Base-by-base conservation (phyloP, 2,888 invertebrate genomes). In the Blastobasis adustella region DNA sequence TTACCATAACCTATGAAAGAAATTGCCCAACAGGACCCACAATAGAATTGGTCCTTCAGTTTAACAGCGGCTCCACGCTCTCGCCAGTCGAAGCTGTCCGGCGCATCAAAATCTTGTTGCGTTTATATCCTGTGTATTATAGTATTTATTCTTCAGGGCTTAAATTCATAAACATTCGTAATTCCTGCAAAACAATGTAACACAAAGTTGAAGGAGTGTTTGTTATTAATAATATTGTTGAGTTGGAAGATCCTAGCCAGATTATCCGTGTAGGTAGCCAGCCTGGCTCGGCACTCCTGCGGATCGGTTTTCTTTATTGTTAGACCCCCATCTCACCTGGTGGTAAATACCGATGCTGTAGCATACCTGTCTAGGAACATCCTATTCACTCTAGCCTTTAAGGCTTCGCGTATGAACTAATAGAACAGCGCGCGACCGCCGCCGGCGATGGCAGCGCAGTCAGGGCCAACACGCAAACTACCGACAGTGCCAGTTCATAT, bases 21-120 rank as follows among this genome's bases (percentile, higher is more conserved):
- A 6, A 48, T 41, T 23, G 48, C 48, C 48, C 48, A 48, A 41
- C 48, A 42, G 10, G 48, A 48, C n/a, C 48, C 48, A 42, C 48
- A 48, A 7, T 1, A 0, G 37, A 10, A 10, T 10, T 48, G 48
- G 9, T 48, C 36, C 9, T 48, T 48, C 2, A 42, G 10, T 8
- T 23, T 10, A 5, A 23, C 41, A 1, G 41, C n/a, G 2, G 36
- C 48, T 4, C 42, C 37, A 5, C 41, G 6, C 4, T 48, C 9
- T 8, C 48, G 23, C 42, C 48, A 48, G n/a, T 48, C 48, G n/a
- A 48, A 48, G 37, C 10, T 10, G 0, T 37, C 44, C 7, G 7
- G 39, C 38, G 6, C 40, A 5, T 10, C 40, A 10, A 6, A 4
- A 10, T 4, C 5, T 8, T 4, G 6, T 9, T n/a, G 4, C 8